Percentiles rank a stretch among this genome's conserved stretches.
Evolutionary conservation across 2,888 invertebrate species (phyloP).

Genomic region (Drosophila borborema): DNA sequence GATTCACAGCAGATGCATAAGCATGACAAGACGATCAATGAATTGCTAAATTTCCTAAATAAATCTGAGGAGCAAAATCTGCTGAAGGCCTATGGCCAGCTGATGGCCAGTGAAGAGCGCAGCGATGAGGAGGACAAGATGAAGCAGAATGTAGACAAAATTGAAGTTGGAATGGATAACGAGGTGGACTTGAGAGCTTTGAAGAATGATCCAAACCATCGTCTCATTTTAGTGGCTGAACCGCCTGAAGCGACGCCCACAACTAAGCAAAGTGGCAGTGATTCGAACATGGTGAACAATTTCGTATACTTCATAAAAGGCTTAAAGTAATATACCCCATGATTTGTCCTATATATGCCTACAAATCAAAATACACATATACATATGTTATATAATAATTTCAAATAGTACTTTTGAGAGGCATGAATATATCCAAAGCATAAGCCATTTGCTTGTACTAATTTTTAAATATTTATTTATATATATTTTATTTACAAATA

Average conservation of each 20-base stretch:
- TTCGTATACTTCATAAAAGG: constrained; percentile 66
- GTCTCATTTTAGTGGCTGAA: constrained; percentile 38
- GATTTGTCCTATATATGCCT: not conserved
- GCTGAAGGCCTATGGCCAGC: constrained; percentile 45
- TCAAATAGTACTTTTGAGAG: too few species aligned
- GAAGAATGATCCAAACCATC: constrained; percentile 14
- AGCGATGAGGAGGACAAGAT: constrained; percentile 17
- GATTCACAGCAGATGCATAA: constrained; percentile 57
- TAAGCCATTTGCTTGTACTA: not conserved
- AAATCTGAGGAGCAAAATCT: constrained; percentile 59
- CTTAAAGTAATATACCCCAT: constrained; percentile 1
- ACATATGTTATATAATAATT: too few species aligned
- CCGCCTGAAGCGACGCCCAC: not conserved
- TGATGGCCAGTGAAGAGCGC: constrained; percentile 36
- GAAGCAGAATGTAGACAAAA: constrained; percentile 27
- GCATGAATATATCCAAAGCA: not conserved
- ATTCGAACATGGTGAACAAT: constrained; percentile 26
- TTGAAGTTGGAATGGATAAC: constrained; percentile 16
- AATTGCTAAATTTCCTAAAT: constrained; percentile 58
- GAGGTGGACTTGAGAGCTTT: not conserved
- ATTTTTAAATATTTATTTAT: too few species aligned
- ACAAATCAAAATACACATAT: not conserved
- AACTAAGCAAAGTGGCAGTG: constrained; percentile 8
- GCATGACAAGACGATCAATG: constrained; percentile 61
- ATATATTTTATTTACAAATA: too few species aligned